A percentile compares a stretch with the other conserved stretches of the same genome.
These are phyloP conservation scores for Cepaea hortensis DNA, from an alignment of 2,888 invertebrate species.

Conservation along the genomic window DNA sequence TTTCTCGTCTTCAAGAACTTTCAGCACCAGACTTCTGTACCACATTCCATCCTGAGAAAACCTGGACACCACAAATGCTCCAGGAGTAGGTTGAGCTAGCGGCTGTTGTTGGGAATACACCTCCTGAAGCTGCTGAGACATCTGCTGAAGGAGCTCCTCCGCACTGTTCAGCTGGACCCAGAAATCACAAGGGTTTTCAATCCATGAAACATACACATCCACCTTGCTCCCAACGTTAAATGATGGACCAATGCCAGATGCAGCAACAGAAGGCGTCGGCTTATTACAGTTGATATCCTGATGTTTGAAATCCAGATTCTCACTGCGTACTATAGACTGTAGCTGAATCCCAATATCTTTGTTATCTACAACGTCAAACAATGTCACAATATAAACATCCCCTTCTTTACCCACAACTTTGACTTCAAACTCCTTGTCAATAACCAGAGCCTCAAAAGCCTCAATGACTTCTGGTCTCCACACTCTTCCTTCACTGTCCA, in stretches of 20 bases:
- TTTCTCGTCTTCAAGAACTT: conserved; percentile 50
- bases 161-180: conserved; percentile 59
- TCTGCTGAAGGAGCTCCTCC: conserved; percentile 54
- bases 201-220: conserved; percentile 57
- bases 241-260: conserved; percentile 28
- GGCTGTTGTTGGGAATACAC: conserved; percentile 49
- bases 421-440: conserved; percentile 61
- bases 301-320: background rate
- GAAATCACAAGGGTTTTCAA: conserved; percentile 63
- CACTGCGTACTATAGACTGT: background rate
- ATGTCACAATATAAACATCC: conserved; percentile 52
- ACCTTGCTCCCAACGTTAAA: conserved; percentile 51
- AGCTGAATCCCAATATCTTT: conserved; percentile 42
- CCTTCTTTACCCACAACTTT: conserved; percentile 54
- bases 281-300: conserved; percentile 4
- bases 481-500: conserved; percentile 52
- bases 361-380: conserved; percentile 47
- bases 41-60: conserved; percentile 62
- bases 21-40: conserved; percentile 65
- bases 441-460: conserved; percentile 62
- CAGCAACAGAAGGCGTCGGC: conserved; percentile 6
- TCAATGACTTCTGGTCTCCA: conserved; percentile 61
- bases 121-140: conserved; percentile 61
- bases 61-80: conserved; percentile 44
- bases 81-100: conserved; percentile 34